Base-by-base conservation (phyloP, 30 jellyfish, hydroid and myxozoan species). In the Rhopilema esculentum region DNA sequence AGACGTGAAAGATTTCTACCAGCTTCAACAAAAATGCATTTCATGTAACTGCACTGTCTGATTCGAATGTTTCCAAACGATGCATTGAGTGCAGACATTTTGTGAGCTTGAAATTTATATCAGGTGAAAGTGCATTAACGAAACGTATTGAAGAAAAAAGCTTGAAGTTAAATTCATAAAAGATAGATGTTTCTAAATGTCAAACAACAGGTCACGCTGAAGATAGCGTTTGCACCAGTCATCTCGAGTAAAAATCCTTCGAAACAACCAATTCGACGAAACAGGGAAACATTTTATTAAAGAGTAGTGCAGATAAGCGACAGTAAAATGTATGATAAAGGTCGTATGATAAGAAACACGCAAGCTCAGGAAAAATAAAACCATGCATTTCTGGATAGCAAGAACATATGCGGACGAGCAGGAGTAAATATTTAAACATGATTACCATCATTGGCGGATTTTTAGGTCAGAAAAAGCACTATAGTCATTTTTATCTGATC, bases 401-500 rank as follows among this genome's bases (percentile, higher is more conserved):
- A 32, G 72, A 79, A 64, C 77, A 33, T 1, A 19, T 30, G 75
- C n/a, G 72, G 80, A 53, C n/a, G 72, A 79, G 19, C 27, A 15
- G 33, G 53, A 49, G 89, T 79, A 27, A 79, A 79, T 79, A 64
- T 79, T 79, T 79, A 53, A 22, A n/a, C 57, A 79, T 33, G 72
- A 64, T 79, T 27, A 79, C 22, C 32, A 79, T 28, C 89, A 31
- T 17, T 61, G 69, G 57, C 33, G 50, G 79, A 79, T 28, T 64
- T 79, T 77, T 79, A 64, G 89, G 89, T 79, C 89, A 79, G 26
- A 79, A 51, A 32, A 66, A 79, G n/a, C 69, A 32, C 53, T 17
- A 61, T 66, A 61, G 27, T 79, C 79, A 49, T 18, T 49, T 40
- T 66, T 63, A 79, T 79, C 89, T 64, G 79, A 79, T 79, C 69